Percentiles rank a stretch among this genome's conserved stretches.
Conservation (phyloP, 2,888 invertebrate genomes). For the Hyles lineata region DNA sequence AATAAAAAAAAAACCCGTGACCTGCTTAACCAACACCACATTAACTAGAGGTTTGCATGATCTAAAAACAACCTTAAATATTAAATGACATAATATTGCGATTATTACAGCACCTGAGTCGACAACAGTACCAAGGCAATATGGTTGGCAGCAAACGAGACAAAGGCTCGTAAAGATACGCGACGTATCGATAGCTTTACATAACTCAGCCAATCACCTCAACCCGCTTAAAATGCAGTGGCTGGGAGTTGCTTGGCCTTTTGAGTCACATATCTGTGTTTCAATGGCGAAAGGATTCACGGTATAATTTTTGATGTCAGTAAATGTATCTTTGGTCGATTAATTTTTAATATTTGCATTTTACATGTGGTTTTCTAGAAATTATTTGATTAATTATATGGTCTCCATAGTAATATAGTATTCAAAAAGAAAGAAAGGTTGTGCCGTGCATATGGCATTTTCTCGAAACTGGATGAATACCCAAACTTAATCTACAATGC, state of each 20-base stretch:
- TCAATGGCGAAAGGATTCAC: not conserved
- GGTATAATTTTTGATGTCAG: not conserved
- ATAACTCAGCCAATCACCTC: slow-evolving; percentile 57
- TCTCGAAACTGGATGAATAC: too few relatives aligned
- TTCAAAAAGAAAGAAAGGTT: too few relatives aligned
- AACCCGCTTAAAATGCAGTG: slow-evolving; percentile 31
- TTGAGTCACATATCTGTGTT: not conserved
- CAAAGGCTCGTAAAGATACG: slow-evolving; percentile 81
- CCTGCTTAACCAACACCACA: too few relatives aligned
- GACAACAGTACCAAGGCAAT: slow-evolving; percentile 49
- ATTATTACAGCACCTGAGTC: slow-evolving; percentile 35
- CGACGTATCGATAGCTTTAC: slow-evolving; percentile 55
- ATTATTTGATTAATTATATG: too few relatives aligned
- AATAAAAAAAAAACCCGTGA: too few relatives aligned
- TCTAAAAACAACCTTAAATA: not conserved
- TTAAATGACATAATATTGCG: not conserved
- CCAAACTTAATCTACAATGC: too few relatives aligned
- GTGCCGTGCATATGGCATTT: too few relatives aligned
- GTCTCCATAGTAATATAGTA: too few relatives aligned
- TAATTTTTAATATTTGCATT: not conserved
- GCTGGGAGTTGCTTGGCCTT: slow-evolving; percentile 20
- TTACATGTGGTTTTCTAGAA: too few relatives aligned
- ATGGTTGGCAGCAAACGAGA: slow-evolving; percentile 70
- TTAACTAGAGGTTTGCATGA: too few relatives aligned
- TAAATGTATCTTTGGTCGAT: not conserved